Evolutionary conservation across 2,888 invertebrate genomes (phyloP), one percentile per base, ranked within the genome.

Genomic region (Cactoblastis cactorum): DNA sequence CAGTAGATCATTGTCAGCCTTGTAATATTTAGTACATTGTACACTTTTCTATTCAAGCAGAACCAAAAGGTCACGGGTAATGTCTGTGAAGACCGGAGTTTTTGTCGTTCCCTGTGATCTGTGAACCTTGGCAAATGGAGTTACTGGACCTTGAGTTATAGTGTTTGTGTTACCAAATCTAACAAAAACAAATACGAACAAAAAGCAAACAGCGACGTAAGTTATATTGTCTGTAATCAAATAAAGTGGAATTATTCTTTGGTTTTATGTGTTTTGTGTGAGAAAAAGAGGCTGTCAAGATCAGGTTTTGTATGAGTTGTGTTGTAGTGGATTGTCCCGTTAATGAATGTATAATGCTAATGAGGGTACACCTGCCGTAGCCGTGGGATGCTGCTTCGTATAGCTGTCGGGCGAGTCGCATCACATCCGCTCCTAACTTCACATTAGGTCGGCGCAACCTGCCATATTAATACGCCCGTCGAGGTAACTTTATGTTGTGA

Each of bases 281-380:
- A 15, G 37, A 56, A 47, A 48, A 24, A 35, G 24, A 50, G 47
- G 45, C 58, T 57, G 50, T 57, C 53, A 55, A 68, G 64, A 71
- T 71, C 63, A 65, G 68, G 69, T 71, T 71, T 75, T 77, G 71
- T 65, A 64, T 72, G 59, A 67, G 62, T 59, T 58, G 55, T 50
- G 61, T 43, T 54, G 56, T 59, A 53, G 60, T 14, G 69, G 68
- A 62, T 61, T 63, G 69, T 82, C 71, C 82, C 81, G 83, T 83
- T 84, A 85, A 81, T 82, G 75, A 80, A 72, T 71, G 73, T 73
- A 66, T 75, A 72, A 81, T 85, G 82, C 74, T 80, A 84, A 85
- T 84, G 80, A 81, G 74, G 68, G 65, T 66, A 69, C 79, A 80
- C 75, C 77, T 80, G 78, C 60, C 52, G 50, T 49, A 56, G 62